phyloP scores from a whole-genome alignment of 2,113 vertebrate genomes.

The Cranoglanis bouderius region DNA sequence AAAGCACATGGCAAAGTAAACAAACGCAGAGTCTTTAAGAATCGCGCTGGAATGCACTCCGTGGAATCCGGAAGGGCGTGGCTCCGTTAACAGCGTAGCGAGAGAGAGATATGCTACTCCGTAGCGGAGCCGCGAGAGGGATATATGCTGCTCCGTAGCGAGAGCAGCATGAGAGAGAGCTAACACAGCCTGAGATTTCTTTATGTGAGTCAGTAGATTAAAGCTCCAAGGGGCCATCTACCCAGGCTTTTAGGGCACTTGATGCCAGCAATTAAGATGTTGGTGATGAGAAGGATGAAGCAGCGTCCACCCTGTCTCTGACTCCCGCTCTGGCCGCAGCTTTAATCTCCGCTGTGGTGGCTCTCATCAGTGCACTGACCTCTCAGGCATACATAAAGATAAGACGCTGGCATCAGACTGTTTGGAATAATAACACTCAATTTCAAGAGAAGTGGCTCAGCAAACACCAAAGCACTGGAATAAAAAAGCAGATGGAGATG shows the following conservation, averaged over 20 bases:
- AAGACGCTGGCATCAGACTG: slow-evolving; percentile 59
- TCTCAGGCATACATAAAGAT: slow-evolving; percentile 69
- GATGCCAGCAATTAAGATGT: slow-evolving; percentile 46
- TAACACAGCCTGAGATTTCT: slow-evolving; percentile 34
- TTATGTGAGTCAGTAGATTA: slow-evolving; percentile 50
- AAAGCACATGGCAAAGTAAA: too few relatives aligned
- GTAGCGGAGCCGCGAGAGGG: too few relatives aligned
- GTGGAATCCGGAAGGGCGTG: too few relatives aligned
- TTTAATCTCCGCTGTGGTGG: slow-evolving; percentile 73
- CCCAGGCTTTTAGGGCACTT: slow-evolving; percentile 24
- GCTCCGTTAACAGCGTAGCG: too few relatives aligned
- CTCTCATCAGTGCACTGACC: slow-evolving; percentile 61
- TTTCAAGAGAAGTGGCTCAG: slow-evolving; percentile 64
- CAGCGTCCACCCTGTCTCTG: slow-evolving; percentile 53
- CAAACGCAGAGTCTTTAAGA: too few relatives aligned
- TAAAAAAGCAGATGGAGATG: slow-evolving; percentile 70
- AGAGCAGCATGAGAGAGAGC: too few relatives aligned
- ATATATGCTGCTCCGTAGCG: too few relatives aligned
- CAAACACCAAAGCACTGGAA: slow-evolving; percentile 58
- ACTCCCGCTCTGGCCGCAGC: slow-evolving; percentile 59
- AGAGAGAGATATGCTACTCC: too few relatives aligned
- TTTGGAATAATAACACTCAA: slow-evolving; percentile 77
- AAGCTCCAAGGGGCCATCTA: slow-evolving; percentile 26
- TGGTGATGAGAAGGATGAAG: slow-evolving; percentile 37
- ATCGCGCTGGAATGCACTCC: too few relatives aligned